Evolutionary conservation across 2,113 vertebrate species (phyloP).

Genomic region (Phalacrocorax aristotelis): DNA sequence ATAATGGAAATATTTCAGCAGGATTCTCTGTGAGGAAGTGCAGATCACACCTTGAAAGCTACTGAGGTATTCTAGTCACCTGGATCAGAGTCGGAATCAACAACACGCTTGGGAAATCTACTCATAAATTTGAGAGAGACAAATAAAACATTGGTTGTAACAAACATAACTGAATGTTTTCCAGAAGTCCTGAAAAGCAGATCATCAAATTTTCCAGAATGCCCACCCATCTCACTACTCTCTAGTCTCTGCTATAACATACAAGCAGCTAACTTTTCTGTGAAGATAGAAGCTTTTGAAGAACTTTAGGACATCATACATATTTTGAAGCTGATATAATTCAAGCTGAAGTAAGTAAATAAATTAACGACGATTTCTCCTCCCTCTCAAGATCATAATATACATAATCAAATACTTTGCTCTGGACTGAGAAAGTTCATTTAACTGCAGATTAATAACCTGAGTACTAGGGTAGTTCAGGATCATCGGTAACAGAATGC

Average conservation of each 20-base stretch:
- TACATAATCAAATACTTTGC: not conserved
- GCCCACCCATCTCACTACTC: not conserved
- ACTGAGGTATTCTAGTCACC: not conserved
- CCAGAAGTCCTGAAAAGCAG: not conserved
- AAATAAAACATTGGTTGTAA: not conserved
- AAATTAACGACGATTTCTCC: not conserved
- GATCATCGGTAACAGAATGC: not conserved
- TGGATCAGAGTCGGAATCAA: not conserved
- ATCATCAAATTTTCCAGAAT: not conserved
- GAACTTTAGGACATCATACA: not conserved
- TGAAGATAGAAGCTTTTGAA: not conserved
- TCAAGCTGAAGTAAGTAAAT: not conserved
- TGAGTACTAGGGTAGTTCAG: not conserved
- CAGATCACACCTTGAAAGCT: not conserved
- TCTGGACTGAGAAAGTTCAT: not conserved
- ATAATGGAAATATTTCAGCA: not conserved
- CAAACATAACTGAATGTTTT: not conserved
- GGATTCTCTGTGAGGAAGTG: not conserved
- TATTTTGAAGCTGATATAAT: not conserved
- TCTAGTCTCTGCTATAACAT: not conserved
- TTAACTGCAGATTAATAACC: not conserved
- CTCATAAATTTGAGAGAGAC: not conserved
- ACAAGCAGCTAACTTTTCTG: not conserved
- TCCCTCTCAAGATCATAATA: not conserved
- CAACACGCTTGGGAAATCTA: not conserved